phyloP scores from a whole-genome alignment of 2,797 vertebrate genomes.

The Acrossocheilus wenchowensis region DNA sequence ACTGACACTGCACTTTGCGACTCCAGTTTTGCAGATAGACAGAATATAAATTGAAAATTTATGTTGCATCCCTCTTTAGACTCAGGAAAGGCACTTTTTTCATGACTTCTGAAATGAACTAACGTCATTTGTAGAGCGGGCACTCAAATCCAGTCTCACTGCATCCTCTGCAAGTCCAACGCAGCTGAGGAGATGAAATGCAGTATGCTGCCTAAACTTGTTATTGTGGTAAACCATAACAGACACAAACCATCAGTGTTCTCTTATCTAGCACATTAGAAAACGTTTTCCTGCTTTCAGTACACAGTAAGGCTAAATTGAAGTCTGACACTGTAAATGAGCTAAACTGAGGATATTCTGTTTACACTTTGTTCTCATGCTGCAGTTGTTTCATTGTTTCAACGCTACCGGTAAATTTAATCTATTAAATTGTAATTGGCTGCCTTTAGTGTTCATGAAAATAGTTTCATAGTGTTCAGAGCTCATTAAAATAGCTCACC shows the following conservation, averaged over 20 bases:
- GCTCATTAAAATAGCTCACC: slow-evolving; percentile 3
- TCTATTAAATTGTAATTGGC: slow-evolving; percentile 21
- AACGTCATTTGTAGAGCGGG: slow-evolving; percentile 54
- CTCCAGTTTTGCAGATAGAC: slow-evolving; percentile 73
- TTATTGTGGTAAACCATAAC: slow-evolving; percentile 39
- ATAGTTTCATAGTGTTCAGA: background rate
- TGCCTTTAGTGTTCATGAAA: slow-evolving; percentile 14
- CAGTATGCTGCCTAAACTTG: slow-evolving; percentile 46
- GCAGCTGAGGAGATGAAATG: slow-evolving; percentile 60
- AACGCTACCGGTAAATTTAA: background rate
- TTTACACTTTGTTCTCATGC: slow-evolving; percentile 25
- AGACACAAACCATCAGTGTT: slow-evolving; percentile 58
- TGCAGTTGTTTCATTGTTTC: slow-evolving; percentile 17
- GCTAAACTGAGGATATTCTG: slow-evolving; percentile 65
- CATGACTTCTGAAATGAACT: slow-evolving; percentile 53
- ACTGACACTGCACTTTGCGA: slow-evolving; percentile 55
- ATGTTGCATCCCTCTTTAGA: slow-evolving; percentile 72
- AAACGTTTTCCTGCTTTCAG: slow-evolving; percentile 66
- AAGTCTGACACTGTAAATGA: slow-evolving; percentile 68
- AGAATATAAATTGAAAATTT: slow-evolving; percentile 82
- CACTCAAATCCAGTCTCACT: slow-evolving; percentile 56
- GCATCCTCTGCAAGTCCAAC: slow-evolving; percentile 49
- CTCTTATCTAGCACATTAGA: slow-evolving; percentile 67
- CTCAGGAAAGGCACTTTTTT: slow-evolving; percentile 64
- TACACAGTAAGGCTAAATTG: slow-evolving; percentile 65